Conservation (phyloP, 2,888 invertebrate species). For the Caenorhabditis macrosperma region DNA sequence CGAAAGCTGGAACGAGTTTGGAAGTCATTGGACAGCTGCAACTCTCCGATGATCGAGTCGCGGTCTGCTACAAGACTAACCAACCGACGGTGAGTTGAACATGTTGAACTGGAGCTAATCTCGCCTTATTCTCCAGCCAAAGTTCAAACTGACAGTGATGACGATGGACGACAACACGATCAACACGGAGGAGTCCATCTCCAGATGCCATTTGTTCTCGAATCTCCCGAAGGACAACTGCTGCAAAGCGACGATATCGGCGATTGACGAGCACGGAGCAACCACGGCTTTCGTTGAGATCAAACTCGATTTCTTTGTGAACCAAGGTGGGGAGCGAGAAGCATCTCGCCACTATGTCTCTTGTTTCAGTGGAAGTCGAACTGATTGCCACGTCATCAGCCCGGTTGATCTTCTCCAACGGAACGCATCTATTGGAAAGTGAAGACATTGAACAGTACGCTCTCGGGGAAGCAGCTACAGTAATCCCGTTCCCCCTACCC, state of each 20-base stretch:
- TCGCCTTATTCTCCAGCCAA: slow-evolving; percentile 53
- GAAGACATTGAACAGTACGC: slow-evolving; percentile 71
- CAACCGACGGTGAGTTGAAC: slow-evolving; percentile 38
- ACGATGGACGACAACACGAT: slow-evolving; percentile 59
- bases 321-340: slow-evolving; percentile 29
- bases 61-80: slow-evolving; percentile 68
- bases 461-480: slow-evolving; percentile 66
- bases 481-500: slow-evolving; percentile 67
- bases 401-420: slow-evolving; percentile 73
- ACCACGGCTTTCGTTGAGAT: slow-evolving; percentile 45
- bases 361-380: slow-evolving; percentile 47
- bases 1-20: slow-evolving; percentile 49
- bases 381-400: slow-evolving; percentile 34
- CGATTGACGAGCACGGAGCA: slow-evolving; percentile 54
- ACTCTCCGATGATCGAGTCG: slow-evolving; percentile 61
- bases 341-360: no score
- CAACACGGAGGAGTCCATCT: slow-evolving; percentile 58
- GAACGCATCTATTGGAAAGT: slow-evolving; percentile 67
- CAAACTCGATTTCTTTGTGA: slow-evolving; percentile 48
- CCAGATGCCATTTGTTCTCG: slow-evolving; percentile 69
- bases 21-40: slow-evolving; percentile 68
- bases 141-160: slow-evolving; percentile 49
- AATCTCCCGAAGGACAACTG: slow-evolving; percentile 72
- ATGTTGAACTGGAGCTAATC: not conserved
- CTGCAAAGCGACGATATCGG: slow-evolving; percentile 66